phyloP scores from a whole-genome alignment of 2,113 vertebrate species.

The Puffinus mauretanicus region DNA sequence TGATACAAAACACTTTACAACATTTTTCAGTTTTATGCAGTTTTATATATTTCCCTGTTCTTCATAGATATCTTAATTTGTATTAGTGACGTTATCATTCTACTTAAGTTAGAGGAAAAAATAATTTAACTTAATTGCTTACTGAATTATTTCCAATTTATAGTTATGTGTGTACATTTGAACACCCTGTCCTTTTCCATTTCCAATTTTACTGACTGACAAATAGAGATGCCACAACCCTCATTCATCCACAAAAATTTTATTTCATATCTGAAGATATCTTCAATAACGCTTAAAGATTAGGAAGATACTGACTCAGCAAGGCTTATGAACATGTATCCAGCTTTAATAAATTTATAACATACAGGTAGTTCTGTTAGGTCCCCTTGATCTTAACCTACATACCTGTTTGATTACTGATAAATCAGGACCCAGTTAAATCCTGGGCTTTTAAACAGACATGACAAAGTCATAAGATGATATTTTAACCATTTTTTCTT shows the following conservation, averaged over 20 bases:
- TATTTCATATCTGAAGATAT: background rate
- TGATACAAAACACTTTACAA: background rate
- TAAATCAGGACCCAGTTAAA: background rate
- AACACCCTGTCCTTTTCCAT: background rate
- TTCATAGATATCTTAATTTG: background rate
- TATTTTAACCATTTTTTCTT: background rate
- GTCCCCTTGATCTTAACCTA: background rate
- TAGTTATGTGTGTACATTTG: background rate
- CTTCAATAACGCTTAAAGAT: background rate
- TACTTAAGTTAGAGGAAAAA: background rate
- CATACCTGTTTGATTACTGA: background rate
- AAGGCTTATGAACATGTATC: background rate
- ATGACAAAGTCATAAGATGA: background rate
- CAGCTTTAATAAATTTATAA: background rate
- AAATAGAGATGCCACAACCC: background rate
- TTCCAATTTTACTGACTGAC: background rate
- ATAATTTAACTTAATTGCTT: background rate
- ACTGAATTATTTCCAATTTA: background rate
- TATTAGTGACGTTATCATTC: background rate
- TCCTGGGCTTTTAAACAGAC: background rate
- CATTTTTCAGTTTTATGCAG: background rate
- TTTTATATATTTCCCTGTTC: background rate
- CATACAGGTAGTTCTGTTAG: background rate
- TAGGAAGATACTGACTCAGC: background rate
- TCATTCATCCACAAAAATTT: background rate